Percentiles rank a stretch among this genome's conserved stretches.
phyloP scores from a whole-genome alignment of 2,113 vertebrate species.

The Condylura cristata region DNA sequence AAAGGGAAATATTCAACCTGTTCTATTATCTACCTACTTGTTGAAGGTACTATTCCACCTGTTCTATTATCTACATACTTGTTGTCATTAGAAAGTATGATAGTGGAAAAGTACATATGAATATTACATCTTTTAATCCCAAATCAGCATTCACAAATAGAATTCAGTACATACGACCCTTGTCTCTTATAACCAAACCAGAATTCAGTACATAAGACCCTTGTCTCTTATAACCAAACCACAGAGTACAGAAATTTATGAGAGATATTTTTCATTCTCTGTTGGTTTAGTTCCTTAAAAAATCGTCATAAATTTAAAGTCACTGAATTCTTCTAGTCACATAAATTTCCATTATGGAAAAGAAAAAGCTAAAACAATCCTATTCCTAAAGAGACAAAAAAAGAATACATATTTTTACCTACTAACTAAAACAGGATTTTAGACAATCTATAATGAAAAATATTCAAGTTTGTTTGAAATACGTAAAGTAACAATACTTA shows the following conservation, averaged over 20 bases:
- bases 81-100: not conserved
- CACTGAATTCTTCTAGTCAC: not conserved
- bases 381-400: slow-evolving; percentile 2
- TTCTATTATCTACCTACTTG: not conserved
- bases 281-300: slow-evolving; percentile 14
- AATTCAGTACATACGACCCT: not conserved
- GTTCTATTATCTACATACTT: not conserved
- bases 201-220: not conserved
- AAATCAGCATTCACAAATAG: not conserved
- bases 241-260: not conserved
- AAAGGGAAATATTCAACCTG: not conserved
- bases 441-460: slow-evolving; percentile 3
- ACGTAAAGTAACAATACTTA: not conserved
- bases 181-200: not conserved
- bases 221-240: not conserved
- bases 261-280: not conserved
- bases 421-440: not conserved
- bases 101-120: slow-evolving; percentile 11
- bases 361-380: not conserved
- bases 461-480: not conserved
- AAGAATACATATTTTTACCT: not conserved
- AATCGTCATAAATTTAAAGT: slow-evolving; percentile 36
- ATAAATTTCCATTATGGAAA: slow-evolving; percentile 39
- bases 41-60: not conserved
- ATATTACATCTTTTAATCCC: not conserved